Evolutionary conservation across 2,888 invertebrate genomes (phyloP).

Genomic region (Folsomia manolachei): DNA sequence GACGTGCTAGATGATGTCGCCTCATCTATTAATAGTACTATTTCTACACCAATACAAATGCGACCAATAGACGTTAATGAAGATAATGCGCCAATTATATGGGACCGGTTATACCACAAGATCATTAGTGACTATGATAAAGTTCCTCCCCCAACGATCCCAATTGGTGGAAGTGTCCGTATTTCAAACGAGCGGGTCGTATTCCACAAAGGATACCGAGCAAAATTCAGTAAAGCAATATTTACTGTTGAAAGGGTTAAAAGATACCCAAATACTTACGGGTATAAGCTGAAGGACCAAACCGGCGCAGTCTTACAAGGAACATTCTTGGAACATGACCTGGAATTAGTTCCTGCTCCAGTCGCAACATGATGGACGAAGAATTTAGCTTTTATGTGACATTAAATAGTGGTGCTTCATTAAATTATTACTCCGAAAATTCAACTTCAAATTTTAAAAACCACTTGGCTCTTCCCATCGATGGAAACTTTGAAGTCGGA

Average conservation of each 20-base stretch:
- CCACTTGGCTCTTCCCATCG: background rate
- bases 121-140: background rate
- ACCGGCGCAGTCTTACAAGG: background rate
- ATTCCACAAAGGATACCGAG: background rate
- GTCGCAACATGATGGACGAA: background rate
- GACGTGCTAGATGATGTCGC: background rate
- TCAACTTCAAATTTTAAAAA: background rate
- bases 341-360: background rate
- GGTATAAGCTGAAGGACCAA: background rate
- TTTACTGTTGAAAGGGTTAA: background rate
- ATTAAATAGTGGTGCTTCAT: background rate
- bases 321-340: background rate
- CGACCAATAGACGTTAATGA: background rate
- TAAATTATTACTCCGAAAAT: background rate
- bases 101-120: background rate
- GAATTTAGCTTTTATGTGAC: background rate
- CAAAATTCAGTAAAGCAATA: background rate
- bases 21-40: background rate
- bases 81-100: background rate
- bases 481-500: background rate
- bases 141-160: background rate
- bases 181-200: background rate
- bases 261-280: background rate
- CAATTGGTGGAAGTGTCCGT: background rate
- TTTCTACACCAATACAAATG: background rate